Evolutionary conservation across 1,140 invertebrate species (phyloP).

Genomic region (Centruroides sculpturatus): DNA sequence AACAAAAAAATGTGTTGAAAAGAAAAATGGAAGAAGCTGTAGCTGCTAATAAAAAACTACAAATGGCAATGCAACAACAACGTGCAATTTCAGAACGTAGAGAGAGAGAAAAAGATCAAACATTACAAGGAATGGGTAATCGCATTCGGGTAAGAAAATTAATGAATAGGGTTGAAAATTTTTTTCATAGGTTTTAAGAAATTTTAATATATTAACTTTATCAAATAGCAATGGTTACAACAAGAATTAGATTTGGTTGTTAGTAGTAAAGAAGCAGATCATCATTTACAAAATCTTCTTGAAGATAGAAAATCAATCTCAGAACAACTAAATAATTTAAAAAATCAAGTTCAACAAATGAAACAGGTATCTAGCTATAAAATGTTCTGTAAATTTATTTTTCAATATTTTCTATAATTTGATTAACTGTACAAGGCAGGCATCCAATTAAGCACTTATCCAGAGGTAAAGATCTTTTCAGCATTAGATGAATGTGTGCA

Average conservation of each 20-base stretch:
- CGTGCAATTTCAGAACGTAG: constrained; percentile 32
- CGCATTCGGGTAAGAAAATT: constrained; percentile 28
- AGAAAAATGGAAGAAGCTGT: constrained; percentile 71
- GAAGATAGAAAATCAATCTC: constrained; percentile 40
- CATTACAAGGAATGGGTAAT: constrained; percentile 27
- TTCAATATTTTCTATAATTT: too few species aligned
- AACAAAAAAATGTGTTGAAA: constrained; percentile 68
- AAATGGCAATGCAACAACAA: constrained; percentile 36
- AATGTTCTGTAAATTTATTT: too few species aligned
- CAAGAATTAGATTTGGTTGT: constrained; percentile 60
- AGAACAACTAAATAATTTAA: constrained; percentile 11
- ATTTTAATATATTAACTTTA: neutral
- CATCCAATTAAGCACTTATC: too few species aligned
- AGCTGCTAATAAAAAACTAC: constrained; percentile 59
- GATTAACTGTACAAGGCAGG: too few species aligned
- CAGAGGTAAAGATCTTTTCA: too few species aligned
- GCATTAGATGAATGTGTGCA: too few species aligned
- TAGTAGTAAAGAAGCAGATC: constrained; percentile 55
- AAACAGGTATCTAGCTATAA: neutral
- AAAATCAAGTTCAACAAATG: neutral
- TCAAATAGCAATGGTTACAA: constrained; percentile 31
- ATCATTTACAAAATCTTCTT: constrained; percentile 53
- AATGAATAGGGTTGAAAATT: too few species aligned
- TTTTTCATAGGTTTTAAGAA: too few species aligned
- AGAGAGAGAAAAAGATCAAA: constrained; percentile 10